Conservation (phyloP, 35 echinoderm and acorn worm species). For the Nesometra sesokonis region DNA sequence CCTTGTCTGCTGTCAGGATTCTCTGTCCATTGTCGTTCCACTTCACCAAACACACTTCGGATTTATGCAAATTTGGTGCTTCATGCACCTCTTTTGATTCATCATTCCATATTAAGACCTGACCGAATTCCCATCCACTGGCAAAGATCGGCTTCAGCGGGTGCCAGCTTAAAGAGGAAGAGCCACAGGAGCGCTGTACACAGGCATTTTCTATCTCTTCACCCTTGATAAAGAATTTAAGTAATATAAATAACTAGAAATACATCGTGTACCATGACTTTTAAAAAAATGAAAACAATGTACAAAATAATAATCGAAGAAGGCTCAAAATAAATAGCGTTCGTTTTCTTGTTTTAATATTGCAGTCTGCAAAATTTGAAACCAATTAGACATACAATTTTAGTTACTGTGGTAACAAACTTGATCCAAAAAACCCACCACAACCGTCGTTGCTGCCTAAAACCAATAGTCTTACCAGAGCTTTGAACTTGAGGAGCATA, state of each 20-base stretch:
- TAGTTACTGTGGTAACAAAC: too few species aligned
- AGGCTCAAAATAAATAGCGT: too few species aligned
- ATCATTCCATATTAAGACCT: slow-evolving; percentile 84
- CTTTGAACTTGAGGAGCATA: too few species aligned
- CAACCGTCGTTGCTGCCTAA: too few species aligned
- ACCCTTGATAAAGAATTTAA: slow-evolving; percentile 34
- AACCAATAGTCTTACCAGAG: too few species aligned
- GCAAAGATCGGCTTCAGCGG: slow-evolving; percentile 61
- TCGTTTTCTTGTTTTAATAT: too few species aligned
- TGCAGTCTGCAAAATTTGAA: too few species aligned
- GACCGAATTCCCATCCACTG: slow-evolving; percentile 77
- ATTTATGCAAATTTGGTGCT: slow-evolving; percentile 69
- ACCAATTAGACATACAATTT: too few species aligned
- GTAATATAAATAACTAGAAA: background rate
- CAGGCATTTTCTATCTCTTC: slow-evolving; percentile 45
- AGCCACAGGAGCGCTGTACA: slow-evolving; percentile 64
- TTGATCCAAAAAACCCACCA: too few species aligned
- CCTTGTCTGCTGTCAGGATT: slow-evolving; percentile 77
- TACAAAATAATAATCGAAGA: too few species aligned
- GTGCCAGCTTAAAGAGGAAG: slow-evolving; percentile 71
- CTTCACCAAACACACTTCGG: slow-evolving; percentile 54
- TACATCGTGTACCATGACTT: background rate
- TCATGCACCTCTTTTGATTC: slow-evolving; percentile 70
- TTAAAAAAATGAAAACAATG: too few species aligned
- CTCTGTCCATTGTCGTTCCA: slow-evolving; percentile 68